These are phyloP conservation scores for Epinotia brunnichana DNA, from an alignment of 2,888 invertebrate species.

Conservation along the genomic window DNA sequence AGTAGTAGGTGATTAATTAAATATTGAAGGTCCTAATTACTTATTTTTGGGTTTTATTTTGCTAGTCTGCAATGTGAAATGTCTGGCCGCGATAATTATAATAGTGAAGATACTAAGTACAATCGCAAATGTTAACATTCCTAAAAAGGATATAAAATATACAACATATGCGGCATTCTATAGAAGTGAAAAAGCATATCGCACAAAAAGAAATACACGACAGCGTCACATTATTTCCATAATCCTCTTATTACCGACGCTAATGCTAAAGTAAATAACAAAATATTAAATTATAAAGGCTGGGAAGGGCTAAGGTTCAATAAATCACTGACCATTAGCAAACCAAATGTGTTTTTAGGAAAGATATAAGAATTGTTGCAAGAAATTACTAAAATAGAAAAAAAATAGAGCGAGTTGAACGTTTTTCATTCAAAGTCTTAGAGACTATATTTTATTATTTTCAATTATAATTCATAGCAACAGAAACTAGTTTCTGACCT, in stretches of 20 bases:
- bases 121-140: background rate
- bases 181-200: constrained; percentile 44
- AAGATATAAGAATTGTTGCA: too few relatives aligned
- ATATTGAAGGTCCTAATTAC: too few relatives aligned
- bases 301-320: constrained; percentile 44
- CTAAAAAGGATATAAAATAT: background rate
- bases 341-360: constrained; percentile 52
- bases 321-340: constrained; percentile 65
- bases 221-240: constrained; percentile 68
- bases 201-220: constrained; percentile 61
- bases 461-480: too few relatives aligned
- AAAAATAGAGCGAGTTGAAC: too few relatives aligned
- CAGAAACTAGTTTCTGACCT: too few relatives aligned
- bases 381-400: too few relatives aligned
- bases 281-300: too few relatives aligned
- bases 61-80: background rate
- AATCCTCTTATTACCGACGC: constrained; percentile 73
- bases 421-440: too few relatives aligned
- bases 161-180: background rate
- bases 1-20: background rate
- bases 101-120: too few relatives aligned
- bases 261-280: constrained; percentile 70
- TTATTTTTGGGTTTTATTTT: too few relatives aligned
- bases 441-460: too few relatives aligned
- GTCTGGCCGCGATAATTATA: background rate